These are phyloP conservation scores for Anarrhichthys ocellatus DNA, from an alignment of 2,113 vertebrate species.

Conservation along the genomic window DNA sequence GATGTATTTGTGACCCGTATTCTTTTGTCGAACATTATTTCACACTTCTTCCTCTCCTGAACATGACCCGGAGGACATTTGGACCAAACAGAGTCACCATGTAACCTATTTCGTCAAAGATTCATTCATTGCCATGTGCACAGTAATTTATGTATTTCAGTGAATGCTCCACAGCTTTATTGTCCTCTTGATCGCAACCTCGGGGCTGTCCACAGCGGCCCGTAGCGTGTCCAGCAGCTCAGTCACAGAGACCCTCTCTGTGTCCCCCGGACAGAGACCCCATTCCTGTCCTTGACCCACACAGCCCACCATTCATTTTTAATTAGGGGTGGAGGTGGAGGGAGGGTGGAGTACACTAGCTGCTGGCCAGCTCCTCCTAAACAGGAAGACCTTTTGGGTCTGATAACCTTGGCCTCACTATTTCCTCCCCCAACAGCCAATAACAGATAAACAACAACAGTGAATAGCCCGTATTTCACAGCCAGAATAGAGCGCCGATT, in stretches of 20 bases:
- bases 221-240: slow-evolving; percentile 28
- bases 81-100: slow-evolving; percentile 34
- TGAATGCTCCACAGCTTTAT: slow-evolving; percentile 51
- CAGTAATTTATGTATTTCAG: slow-evolving; percentile 54
- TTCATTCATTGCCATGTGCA: slow-evolving; percentile 35
- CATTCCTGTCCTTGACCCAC: slow-evolving; percentile 73
- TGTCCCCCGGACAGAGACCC: slow-evolving; percentile 63
- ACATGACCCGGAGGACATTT: slow-evolving; percentile 26
- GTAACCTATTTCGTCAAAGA: slow-evolving; percentile 43
- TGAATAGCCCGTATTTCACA: slow-evolving; percentile 46
- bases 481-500: slow-evolving; percentile 5
- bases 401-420: slow-evolving; percentile 68
- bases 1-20: slow-evolving; percentile 11
- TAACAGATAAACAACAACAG: slow-evolving; percentile 59
- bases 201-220: slow-evolving; percentile 20
- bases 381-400: slow-evolving; percentile 72
- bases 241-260: slow-evolving; percentile 68
- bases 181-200: slow-evolving; percentile 47
- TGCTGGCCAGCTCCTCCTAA: slow-evolving; percentile 55
- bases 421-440: slow-evolving; percentile 36
- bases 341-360: slow-evolving; percentile 45
- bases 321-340: slow-evolving; percentile 60
- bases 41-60: slow-evolving; percentile 16
- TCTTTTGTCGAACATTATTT: slow-evolving; percentile 28
- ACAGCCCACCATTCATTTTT: slow-evolving; percentile 77